These are phyloP conservation scores for Asbolus verrucosus DNA, from an alignment of 1,140 invertebrate species.

Conservation along the genomic window DNA sequence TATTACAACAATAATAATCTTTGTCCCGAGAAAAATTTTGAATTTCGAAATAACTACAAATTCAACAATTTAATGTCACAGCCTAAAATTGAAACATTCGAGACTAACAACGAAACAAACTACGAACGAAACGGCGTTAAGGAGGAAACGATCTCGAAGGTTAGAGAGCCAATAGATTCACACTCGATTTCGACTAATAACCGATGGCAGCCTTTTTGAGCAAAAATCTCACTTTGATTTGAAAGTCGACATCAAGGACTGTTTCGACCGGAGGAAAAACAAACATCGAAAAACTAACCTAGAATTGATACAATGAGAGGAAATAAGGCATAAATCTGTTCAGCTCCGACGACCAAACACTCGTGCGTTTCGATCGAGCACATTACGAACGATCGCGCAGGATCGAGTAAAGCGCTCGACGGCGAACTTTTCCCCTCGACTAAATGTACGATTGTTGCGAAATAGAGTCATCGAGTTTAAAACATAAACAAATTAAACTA, in stretches of 20 bases:
- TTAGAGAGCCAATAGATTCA: constrained; percentile 41
- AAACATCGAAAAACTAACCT: constrained; percentile 46
- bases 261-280: constrained; percentile 16
- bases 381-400: background rate
- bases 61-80: constrained; percentile 60
- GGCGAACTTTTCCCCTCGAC: background rate
- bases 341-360: constrained; percentile 10
- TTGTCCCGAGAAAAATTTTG: constrained; percentile 33
- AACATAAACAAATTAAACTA: constrained; percentile 13
- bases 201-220: constrained; percentile 57
- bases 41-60: constrained; percentile 54
- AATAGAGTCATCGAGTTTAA: constrained; percentile 23
- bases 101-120: constrained; percentile 43
- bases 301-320: constrained; percentile 15
- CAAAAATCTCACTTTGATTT: constrained; percentile 57
- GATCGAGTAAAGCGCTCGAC: constrained; percentile 26
- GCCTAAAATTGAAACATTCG: constrained; percentile 58
- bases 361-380: no score
- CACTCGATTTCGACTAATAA: constrained; percentile 44
- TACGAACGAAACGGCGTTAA: background rate
- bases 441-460: constrained; percentile 15
- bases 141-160: constrained; percentile 40
- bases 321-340: constrained; percentile 45
- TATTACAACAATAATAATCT: constrained; percentile 10
- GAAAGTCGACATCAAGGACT: constrained; percentile 32